Evolutionary conservation across 2,888 invertebrate species (phyloP), one percentile per base, ranked within the genome.

Genomic region (Proisotoma minuta): DNA sequence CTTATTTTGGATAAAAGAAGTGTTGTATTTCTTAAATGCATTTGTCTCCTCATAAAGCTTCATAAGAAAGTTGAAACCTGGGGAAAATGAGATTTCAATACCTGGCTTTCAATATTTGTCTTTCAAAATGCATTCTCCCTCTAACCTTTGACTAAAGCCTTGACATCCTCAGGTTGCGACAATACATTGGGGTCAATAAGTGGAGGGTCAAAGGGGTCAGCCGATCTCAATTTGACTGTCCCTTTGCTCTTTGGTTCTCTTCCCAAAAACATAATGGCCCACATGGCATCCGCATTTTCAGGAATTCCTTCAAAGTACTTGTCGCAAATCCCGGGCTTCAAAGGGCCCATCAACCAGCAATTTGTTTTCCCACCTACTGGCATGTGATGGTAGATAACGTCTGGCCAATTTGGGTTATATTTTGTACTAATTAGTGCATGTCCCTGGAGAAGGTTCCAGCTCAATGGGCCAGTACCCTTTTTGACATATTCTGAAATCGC

Each of bases 11-110:
- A 29, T 12, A 10, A 57, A 49, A 8, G 20, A 28, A 4, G 57
- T 29, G 8, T 57, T 27, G 8, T 53, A 8, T 18, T 26, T 39
- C 22, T 60, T n/a, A 40, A 63, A 66, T 1, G 50, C 27, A 22
- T 66, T 61, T 5, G 63, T 66, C 12, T 63, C 51, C 56, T 66
- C 66, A 3, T 49, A 48, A 29, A 66, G 18, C 24, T 57, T 57
- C n/a, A 66, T 3, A 2, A 48, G n/a, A 34, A 63, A 59, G 43
- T 59, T 56, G n/a, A 63, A 23, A 4, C 51, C 62, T 62, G n/a
- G n/a, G n/a, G n/a, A n/a, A n/a, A n/a, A n/a, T n/a, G n/a, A n/a
- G n/a, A n/a, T n/a, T n/a, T n/a, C n/a, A n/a, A n/a, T n/a, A n/a
- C n/a, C n/a, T n/a, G n/a, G n/a, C n/a, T n/a, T n/a, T n/a, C n/a